Evolutionary conservation across 2,113 vertebrate species (phyloP), one percentile per base, ranked within the genome.

Genomic region (Nanorana parkeri): DNA sequence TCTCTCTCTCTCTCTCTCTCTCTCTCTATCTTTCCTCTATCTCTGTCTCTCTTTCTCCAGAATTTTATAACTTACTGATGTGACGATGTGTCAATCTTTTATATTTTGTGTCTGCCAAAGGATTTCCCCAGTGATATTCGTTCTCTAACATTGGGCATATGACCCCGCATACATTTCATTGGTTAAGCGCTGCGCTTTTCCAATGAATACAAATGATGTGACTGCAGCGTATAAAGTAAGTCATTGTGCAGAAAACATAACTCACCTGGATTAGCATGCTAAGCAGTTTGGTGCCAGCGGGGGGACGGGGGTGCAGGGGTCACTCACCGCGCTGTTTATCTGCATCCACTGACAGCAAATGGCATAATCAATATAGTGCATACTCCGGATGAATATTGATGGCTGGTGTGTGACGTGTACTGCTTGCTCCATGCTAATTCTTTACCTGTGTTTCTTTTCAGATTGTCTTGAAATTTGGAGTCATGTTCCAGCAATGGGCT

Each of bases 401-500:
- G 68, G 4, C 8, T 21, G 13, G 36, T 24, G n/a, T 8, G 5
- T 29, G 41, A 69, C 24, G 41, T 47, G 15, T 36, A 17, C 11
- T 47, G 51, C 24, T 56, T 47, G 5, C 21, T 16, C 17, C 29
- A 55, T 73, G 13, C 6, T 61, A 41, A 41, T 23, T 15, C 1
- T 10, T 16, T 61, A 24, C 28, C 36, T 21, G 17, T 74, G 17
- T 36, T 75, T 61, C 32, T 60, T 60, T 60, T 24, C 55, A 75
- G 72, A 58, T 17, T 23, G 17, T 13, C 58, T 6, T 3, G 5
- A 10, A 56, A 75, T 77, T 88, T 28, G 84, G 91, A 87, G 87
- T 65, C 28, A 94, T 94, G 93, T 78, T 3, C 17, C 85, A 29
- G 86, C 80, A 77, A 41, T 89, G 84, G 64, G n/a, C 89, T 82